Conservation (phyloP, 1,140 invertebrate genomes). For the Dreissena polymorpha region DNA sequence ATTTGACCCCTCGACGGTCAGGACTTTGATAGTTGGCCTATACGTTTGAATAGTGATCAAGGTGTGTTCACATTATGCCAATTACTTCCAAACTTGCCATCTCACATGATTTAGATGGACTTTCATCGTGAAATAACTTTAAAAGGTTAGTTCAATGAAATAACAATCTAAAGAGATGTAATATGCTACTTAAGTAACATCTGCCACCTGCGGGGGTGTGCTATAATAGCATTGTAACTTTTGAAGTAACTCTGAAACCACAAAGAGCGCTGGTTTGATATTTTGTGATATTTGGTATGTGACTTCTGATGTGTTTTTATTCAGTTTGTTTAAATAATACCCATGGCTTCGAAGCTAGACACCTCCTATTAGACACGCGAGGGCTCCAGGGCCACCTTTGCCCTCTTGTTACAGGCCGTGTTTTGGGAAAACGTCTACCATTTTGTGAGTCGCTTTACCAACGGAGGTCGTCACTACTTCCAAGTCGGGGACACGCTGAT, state of each 20-base stretch:
- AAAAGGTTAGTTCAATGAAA: too few relatives aligned
- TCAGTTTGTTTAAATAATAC: neutral
- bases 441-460: slow-evolving; percentile 19
- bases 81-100: too few relatives aligned
- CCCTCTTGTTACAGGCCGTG: slow-evolving; percentile 14
- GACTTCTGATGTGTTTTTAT: neutral
- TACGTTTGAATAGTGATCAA: too few relatives aligned
- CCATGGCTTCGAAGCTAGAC: neutral
- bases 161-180: too few relatives aligned
- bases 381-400: neutral
- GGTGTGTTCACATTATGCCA: too few relatives aligned
- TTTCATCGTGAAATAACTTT: too few relatives aligned
- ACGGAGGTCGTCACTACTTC: neutral
- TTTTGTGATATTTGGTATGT: neutral
- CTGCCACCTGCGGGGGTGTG: too few relatives aligned
- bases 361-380: neutral
- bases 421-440: slow-evolving; percentile 50
- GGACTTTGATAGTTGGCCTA: too few relatives aligned
- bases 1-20: too few relatives aligned
- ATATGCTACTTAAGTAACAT: too few relatives aligned
- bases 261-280: neutral
- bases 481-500: slow-evolving; percentile 18
- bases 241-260: neutral
- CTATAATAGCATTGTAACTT: neutral
- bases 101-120: too few relatives aligned